Conservation (phyloP, 2,113 vertebrate species). For the Isurus oxyrinchus region DNA sequence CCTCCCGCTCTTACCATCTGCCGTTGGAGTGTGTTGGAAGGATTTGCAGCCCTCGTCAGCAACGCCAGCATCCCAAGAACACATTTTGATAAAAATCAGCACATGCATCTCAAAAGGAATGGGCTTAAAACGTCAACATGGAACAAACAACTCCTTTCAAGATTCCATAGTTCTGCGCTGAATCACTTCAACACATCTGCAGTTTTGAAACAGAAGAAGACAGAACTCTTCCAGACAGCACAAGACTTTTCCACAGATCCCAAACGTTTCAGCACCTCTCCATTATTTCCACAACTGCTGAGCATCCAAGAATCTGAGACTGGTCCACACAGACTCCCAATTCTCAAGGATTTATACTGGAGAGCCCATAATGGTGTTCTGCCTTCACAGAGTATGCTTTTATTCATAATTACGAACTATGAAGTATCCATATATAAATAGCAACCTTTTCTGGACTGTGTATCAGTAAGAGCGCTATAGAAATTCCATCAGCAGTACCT, state of each 20-base stretch:
- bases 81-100: neutral
- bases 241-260: neutral
- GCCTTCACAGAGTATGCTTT: neutral
- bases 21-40: no score
- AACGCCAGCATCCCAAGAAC: neutral
- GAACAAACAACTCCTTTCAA: neutral
- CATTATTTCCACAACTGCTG: neutral
- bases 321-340: neutral
- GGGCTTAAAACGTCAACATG: neutral
- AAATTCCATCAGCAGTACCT: no score
- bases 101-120: neutral
- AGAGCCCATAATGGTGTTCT: neutral
- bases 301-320: neutral
- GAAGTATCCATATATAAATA: neutral
- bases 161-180: neutral
- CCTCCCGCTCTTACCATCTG: no score
- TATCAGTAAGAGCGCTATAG: no score
- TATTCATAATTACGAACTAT: neutral
- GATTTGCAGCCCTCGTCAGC: neutral
- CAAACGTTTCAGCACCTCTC: neutral
- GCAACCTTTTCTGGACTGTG: no score
- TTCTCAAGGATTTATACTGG: neutral
- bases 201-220: neutral
- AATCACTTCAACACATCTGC: neutral
- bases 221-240: neutral